phyloP scores from a whole-genome alignment of 2,797 vertebrate genomes.

The Cebuella pygmaea region DNA sequence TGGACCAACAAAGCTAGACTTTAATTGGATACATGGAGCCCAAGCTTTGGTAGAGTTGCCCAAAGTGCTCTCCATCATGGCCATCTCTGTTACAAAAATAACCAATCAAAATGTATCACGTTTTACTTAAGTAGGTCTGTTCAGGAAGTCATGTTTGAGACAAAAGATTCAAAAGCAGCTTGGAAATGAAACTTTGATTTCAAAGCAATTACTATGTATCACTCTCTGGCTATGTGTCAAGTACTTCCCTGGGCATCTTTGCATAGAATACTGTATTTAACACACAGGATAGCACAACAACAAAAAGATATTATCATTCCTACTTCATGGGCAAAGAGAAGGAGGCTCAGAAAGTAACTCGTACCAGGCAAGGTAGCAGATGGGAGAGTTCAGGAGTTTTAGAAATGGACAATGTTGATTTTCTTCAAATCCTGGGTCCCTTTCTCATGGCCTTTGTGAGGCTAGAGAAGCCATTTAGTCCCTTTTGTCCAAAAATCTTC shows the following conservation, averaged over 20 bases:
- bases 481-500: background rate
- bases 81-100: background rate
- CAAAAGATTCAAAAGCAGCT: background rate
- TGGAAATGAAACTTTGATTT: background rate
- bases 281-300: background rate
- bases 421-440: background rate
- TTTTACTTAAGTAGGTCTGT: conserved; percentile 17
- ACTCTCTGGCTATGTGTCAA: background rate
- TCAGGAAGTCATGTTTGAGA: background rate
- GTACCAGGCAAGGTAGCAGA: background rate
- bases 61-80: background rate
- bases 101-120: background rate
- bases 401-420: background rate
- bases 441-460: background rate
- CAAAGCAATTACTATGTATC: background rate
- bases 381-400: background rate
- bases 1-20: background rate
- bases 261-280: background rate
- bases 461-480: no score
- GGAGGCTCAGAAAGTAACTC: background rate
- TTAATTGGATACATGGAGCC: background rate
- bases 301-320: background rate
- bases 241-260: background rate
- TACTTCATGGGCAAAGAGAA: background rate
- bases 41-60: background rate